Conservation (phyloP, 2,797 vertebrate species). For the Labeo calbasu region DNA sequence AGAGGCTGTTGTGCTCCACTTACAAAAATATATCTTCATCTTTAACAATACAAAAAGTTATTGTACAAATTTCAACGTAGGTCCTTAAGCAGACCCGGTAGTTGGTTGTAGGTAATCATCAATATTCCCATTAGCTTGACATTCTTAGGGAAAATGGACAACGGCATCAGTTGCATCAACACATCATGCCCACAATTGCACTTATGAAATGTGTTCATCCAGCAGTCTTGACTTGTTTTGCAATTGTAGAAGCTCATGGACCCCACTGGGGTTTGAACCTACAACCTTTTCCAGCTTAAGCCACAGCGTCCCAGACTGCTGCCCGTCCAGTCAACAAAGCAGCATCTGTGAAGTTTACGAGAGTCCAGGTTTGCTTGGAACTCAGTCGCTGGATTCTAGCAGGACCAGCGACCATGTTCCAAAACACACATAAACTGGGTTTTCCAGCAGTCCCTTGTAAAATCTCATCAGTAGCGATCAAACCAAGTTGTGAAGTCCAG, state of each 20-base stretch:
- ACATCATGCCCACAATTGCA: constrained; percentile 80
- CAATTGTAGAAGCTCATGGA: not conserved
- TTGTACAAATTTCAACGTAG: constrained; percentile 65
- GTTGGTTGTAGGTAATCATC: constrained; percentile 28
- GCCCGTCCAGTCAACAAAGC: not conserved
- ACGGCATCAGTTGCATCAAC: not conserved
- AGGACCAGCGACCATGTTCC: not conserved
- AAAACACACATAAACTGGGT: not conserved
- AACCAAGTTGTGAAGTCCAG: constrained; percentile 93
- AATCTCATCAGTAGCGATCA: constrained; percentile 85
- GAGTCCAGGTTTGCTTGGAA: not conserved
- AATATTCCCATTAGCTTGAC: constrained; percentile 18
- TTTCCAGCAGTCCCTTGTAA: not conserved
- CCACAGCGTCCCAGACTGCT: constrained; percentile 4
- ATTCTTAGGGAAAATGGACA: constrained; percentile 24
- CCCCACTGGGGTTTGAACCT: constrained; percentile 12
- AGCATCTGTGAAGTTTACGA: constrained; percentile 6
- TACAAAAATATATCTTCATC: constrained; percentile 91
- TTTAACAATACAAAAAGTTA: constrained; percentile 67
- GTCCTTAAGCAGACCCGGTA: constrained; percentile 16
- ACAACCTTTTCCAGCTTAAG: constrained; percentile 16
- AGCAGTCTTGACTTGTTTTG: constrained; percentile 8
- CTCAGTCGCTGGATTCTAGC: constrained; percentile 17
- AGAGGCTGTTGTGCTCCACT: constrained; percentile 73
- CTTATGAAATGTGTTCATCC: constrained; percentile 67